Conservation (phyloP, 2,797 vertebrate species). For the Cyprinella venusta region DNA sequence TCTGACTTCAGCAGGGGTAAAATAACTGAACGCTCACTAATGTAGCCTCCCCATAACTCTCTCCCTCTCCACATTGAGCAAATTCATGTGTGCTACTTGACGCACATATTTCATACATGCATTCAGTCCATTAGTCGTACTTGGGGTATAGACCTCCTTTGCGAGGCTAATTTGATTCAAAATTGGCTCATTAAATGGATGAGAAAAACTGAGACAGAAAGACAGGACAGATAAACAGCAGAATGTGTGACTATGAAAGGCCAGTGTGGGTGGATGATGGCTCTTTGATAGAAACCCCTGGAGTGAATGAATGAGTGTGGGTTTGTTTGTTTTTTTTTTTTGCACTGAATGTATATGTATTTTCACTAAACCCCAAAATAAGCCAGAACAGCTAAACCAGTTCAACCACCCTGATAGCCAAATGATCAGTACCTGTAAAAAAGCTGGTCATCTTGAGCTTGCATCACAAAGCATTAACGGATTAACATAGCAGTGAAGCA, state of each 20-base stretch:
- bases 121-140: conserved; percentile 7
- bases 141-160: background rate
- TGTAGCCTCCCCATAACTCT: background rate
- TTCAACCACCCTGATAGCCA: background rate
- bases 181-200: conserved; percentile 34
- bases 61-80: background rate
- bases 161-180: conserved; percentile 24
- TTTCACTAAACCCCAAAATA: background rate
- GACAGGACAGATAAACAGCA: conserved; percentile 34
- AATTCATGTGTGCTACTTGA: background rate
- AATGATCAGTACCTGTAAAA: background rate
- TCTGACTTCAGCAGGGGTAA: background rate
- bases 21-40: conserved; percentile 12
- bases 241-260: conserved; percentile 46
- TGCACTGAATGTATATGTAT: background rate
- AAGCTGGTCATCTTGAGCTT: background rate
- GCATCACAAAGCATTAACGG: background rate
- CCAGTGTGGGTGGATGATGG: conserved; percentile 49
- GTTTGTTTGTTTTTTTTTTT: background rate
- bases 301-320: background rate
- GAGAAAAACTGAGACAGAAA: conserved; percentile 23
- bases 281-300: conserved; percentile 46
- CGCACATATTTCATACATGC: background rate
- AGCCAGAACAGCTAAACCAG: background rate
- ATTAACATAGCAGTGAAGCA: background rate